phyloP scores from a whole-genome alignment of 92 coral and sea anemone genomes.

The Palythoa caribaeorum region DNA sequence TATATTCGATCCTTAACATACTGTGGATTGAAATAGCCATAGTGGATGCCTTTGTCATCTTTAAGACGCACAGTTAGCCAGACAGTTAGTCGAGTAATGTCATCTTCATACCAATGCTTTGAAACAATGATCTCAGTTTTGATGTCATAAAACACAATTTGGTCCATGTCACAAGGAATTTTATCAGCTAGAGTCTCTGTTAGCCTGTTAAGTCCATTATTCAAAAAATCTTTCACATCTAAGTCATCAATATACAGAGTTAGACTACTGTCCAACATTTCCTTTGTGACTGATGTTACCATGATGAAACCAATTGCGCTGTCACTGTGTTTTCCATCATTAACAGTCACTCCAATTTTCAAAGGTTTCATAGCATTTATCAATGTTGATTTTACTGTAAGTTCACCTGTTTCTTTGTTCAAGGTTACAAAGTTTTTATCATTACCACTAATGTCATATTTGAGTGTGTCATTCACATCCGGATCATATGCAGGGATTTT shows the following conservation, averaged over 20 bases:
- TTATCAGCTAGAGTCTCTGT: conserved; percentile 59
- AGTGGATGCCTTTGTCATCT: conserved; percentile 48
- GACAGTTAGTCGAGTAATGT: conserved; percentile 70
- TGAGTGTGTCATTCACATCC: conserved; percentile 78
- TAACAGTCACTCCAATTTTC: conserved; percentile 69
- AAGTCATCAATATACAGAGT: conserved; percentile 77
- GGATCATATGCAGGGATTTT: conserved; percentile 96
- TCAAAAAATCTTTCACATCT: conserved; percentile 74
- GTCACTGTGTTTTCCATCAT: conserved; percentile 71
- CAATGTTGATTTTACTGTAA: conserved; percentile 81
- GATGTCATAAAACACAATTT: conserved; percentile 85
- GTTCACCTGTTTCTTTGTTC: conserved; percentile 78
- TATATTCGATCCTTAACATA: conserved; percentile 70
- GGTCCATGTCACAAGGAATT: conserved; percentile 64
- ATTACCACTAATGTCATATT: conserved; percentile 60
- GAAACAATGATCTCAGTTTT: conserved; percentile 60
- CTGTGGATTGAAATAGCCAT: conserved; percentile 67
- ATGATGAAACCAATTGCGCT: conserved; percentile 77
- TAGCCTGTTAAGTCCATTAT: conserved; percentile 69
- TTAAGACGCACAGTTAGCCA: conserved; percentile 83
- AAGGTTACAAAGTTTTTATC: conserved; percentile 78
- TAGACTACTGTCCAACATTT: conserved; percentile 81
- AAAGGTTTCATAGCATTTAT: conserved; percentile 72
- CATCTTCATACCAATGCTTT: conserved; percentile 56
- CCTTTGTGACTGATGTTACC: conserved; percentile 82